phyloP scores from a whole-genome alignment of 2,888 invertebrate species.

The Conops quadrifasciatus region DNA sequence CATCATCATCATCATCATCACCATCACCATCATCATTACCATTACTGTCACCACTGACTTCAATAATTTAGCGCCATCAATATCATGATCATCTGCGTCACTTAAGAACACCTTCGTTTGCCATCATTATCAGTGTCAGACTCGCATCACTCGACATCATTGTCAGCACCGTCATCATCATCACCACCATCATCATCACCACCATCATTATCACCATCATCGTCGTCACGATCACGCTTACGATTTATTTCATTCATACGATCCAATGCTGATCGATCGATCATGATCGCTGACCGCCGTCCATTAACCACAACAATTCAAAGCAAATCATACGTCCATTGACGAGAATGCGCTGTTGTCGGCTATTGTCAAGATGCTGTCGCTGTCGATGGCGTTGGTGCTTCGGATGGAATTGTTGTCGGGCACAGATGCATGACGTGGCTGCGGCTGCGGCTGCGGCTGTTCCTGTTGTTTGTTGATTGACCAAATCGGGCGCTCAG shows the following conservation, averaged over 20 bases:
- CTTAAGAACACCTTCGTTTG: too few species aligned
- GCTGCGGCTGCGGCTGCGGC: constrained; percentile 14
- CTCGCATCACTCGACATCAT: neutral
- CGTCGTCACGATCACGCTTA: neutral
- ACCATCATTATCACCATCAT: neutral
- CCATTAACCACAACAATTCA: constrained; percentile 23
- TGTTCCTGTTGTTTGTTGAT: neutral
- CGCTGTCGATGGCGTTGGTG: neutral
- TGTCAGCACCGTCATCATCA: constrained; percentile 21
- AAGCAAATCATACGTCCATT: constrained; percentile 21
- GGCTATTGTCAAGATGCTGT: constrained; percentile 23
- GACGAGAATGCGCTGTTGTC: constrained; percentile 17
- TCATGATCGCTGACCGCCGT: constrained; percentile 13
- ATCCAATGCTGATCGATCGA: neutral
- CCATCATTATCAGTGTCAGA: too few species aligned
- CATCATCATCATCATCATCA: too few species aligned
- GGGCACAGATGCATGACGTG: constrained; percentile 24
- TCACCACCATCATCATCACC: constrained; percentile 5
- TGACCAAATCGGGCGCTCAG: constrained; percentile 31
- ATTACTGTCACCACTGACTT: too few species aligned
- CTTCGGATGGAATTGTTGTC: constrained; percentile 27
- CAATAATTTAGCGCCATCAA: too few species aligned
- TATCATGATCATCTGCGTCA: too few species aligned
- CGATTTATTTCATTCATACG: constrained; percentile 28
- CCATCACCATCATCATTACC: too few species aligned